These are phyloP conservation scores for Erpobdella octoculata DNA, from an alignment of 2,888 invertebrate genomes.

Conservation along the genomic window DNA sequence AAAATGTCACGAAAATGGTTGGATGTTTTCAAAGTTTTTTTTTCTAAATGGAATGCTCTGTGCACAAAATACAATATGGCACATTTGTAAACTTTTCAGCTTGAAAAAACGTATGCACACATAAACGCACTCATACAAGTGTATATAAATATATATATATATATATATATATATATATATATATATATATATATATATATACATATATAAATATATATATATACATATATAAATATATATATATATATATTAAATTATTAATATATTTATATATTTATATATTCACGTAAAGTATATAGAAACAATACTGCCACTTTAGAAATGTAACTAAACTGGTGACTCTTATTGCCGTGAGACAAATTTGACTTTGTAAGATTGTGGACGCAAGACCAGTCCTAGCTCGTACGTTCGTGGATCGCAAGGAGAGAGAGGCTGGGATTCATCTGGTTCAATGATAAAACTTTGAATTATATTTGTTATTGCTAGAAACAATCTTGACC, in stretches of 20 bases:
- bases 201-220: not conserved
- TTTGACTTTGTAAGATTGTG: conserved; percentile 19
- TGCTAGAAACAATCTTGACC: conserved; percentile 29
- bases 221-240: not conserved
- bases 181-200: too few relatives aligned
- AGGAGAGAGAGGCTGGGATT: not conserved
- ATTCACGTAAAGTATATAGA: not conserved
- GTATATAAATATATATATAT: too few relatives aligned
- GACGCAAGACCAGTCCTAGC: conserved; percentile 28
- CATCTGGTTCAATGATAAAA: conserved; percentile 25
- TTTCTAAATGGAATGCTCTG: too few relatives aligned
- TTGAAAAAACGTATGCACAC: too few relatives aligned
- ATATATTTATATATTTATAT: not conserved
- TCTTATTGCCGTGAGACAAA: not conserved
- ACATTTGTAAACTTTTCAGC: too few relatives aligned
- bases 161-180: too few relatives aligned
- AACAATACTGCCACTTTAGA: not conserved
- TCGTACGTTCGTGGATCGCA: conserved; percentile 31
- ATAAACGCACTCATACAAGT: too few relatives aligned
- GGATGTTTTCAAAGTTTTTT: too few relatives aligned
- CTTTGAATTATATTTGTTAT: conserved; percentile 21
- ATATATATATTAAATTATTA: not conserved
- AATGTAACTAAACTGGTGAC: not conserved
- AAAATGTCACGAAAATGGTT: too few relatives aligned
- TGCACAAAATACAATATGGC: too few relatives aligned